A percentile compares a stretch with the other conserved stretches of the same genome.
Conservation (phyloP, 2,888 invertebrate genomes). For the Epinotia ramella region DNA sequence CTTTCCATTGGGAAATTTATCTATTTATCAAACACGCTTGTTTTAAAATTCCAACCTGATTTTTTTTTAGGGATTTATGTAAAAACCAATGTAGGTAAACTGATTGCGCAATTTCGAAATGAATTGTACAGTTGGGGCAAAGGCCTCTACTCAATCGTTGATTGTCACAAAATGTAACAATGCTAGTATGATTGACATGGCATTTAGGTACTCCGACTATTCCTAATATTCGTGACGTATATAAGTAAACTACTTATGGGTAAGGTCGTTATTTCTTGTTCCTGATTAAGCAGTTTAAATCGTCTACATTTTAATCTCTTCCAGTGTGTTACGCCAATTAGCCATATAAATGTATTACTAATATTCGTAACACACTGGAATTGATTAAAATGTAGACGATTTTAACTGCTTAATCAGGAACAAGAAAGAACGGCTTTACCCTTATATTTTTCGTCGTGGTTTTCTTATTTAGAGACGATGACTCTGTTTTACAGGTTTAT, state of each 20-base stretch:
- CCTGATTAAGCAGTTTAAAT: no score
- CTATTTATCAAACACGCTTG: background rate
- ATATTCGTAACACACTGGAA: no score
- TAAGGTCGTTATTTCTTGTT: no score
- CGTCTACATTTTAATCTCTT: no score
- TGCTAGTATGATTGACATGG: slow-evolving; percentile 16
- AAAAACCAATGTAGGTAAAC: no score
- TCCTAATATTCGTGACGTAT: slow-evolving; percentile 2
- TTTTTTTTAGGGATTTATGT: no score
- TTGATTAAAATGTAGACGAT: no score
- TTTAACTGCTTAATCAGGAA: no score
- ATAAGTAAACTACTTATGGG: background rate
- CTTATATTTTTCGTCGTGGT: background rate
- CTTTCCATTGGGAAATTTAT: slow-evolving; percentile 6
- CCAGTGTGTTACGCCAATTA: no score
- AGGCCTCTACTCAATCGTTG: slow-evolving; percentile 6
- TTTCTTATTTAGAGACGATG: background rate
- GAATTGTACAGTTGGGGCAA: background rate
- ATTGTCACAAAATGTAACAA: slow-evolving; percentile 5
- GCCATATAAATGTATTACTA: no score
- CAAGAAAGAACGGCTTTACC: no score
- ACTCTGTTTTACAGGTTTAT: background rate
- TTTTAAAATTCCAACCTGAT: background rate
- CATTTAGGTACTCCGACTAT: slow-evolving; percentile 1
- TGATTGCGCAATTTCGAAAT: background rate